Evolutionary conservation across 2,888 invertebrate genomes (phyloP).

Genomic region (Rotaria magnacalcarata): DNA sequence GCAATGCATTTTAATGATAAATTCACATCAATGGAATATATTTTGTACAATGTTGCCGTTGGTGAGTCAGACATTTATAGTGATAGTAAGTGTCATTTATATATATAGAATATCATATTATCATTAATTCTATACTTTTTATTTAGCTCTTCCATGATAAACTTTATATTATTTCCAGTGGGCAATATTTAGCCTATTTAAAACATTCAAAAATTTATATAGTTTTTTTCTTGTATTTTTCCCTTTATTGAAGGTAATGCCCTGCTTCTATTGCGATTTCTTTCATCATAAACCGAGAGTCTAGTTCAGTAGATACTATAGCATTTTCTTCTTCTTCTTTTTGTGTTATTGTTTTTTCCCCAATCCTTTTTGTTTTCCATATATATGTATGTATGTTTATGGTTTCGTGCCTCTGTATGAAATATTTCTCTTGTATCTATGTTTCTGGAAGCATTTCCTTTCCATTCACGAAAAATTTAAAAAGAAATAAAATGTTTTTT

Average conservation of each 20-base stretch:
- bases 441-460: background rate
- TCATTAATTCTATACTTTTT: background rate
- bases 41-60: slow-evolving; percentile 16
- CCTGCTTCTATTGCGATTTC: background rate
- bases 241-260: background rate
- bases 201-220: background rate
- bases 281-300: background rate
- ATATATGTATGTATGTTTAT: background rate
- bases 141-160: background rate
- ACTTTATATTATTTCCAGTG: background rate
- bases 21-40: slow-evolving; percentile 31
- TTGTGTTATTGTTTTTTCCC: background rate
- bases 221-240: background rate
- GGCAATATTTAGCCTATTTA: background rate
- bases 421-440: background rate
- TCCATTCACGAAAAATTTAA: background rate
- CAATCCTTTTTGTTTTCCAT: background rate
- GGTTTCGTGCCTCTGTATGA: background rate
- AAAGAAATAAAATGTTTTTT: too few relatives aligned
- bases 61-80: slow-evolving; percentile 6
- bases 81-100: background rate
- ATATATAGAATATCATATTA: background rate
- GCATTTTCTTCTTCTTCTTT: background rate
- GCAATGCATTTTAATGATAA: slow-evolving; percentile 1
- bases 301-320: background rate